phyloP scores from a whole-genome alignment of 1,140 invertebrate genomes.

The Cotesia glomerata region DNA sequence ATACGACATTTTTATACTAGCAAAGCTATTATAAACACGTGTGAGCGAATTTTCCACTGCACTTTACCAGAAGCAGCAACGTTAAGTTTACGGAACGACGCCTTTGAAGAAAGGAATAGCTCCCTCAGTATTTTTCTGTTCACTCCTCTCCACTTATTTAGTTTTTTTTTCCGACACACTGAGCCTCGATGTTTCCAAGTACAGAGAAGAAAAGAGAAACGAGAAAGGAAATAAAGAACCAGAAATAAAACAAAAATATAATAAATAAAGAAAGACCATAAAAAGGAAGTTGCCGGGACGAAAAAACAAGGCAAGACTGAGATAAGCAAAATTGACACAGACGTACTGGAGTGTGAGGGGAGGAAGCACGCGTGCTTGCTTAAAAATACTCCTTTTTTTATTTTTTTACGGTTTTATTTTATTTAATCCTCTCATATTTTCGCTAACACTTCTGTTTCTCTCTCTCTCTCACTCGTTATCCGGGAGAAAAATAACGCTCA shows the following conservation, averaged over 20 bases:
- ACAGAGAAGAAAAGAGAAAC: constrained; percentile 1
- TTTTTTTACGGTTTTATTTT: not conserved
- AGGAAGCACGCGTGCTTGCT: constrained; percentile 21
- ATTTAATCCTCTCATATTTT: not conserved
- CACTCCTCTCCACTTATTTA: constrained; percentile 25
- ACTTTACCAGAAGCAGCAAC: not conserved
- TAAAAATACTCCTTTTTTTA: not conserved
- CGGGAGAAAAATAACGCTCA: not conserved
- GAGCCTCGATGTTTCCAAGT: not conserved
- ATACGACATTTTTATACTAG: not conserved
- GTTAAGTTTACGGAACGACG: constrained; percentile 15
- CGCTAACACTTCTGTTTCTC: not conserved
- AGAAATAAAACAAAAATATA: not conserved
- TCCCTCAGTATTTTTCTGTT: not conserved
- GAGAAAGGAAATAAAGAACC: constrained; percentile 3
- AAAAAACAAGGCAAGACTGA: constrained; percentile 4
- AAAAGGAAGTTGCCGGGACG: not conserved
- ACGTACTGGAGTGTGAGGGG: constrained; percentile 28
- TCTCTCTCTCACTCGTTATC: constrained; percentile 12
- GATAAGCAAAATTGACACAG: constrained; percentile 36
- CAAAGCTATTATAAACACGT: constrained; percentile 12
- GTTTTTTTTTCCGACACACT: constrained; percentile 18
- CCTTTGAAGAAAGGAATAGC: constrained; percentile 10
- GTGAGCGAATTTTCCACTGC: not conserved
- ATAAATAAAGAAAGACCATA: constrained; percentile 5